phyloP scores from a whole-genome alignment of 2,113 vertebrate genomes.

The Myodes glareolus region DNA sequence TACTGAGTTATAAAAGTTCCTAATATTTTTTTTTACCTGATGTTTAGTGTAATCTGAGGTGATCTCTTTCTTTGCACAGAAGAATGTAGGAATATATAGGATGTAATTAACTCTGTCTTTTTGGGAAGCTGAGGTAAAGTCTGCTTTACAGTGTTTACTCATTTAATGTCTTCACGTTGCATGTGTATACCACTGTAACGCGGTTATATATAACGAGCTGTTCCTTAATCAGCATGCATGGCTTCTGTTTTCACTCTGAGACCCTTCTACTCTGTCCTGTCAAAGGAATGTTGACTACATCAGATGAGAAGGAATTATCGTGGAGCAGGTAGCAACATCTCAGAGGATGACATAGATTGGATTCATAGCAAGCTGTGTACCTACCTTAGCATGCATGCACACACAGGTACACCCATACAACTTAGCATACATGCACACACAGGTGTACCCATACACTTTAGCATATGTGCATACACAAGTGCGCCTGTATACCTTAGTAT shows the following conservation, averaged over 20 bases:
- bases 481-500: accelerated
- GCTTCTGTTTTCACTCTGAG: conserved; percentile 54
- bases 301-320: conserved; percentile 45
- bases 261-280: conserved; percentile 43
- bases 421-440: neutral
- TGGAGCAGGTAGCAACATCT: neutral
- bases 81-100: neutral
- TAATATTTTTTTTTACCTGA: neutral
- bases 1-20: neutral
- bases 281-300: conserved; percentile 23
- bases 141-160: neutral
- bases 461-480: neutral
- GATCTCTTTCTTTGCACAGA: neutral
- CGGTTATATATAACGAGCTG: conserved; percentile 1
- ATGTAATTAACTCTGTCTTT: neutral
- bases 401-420: neutral
- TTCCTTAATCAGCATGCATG: conserved; percentile 9
- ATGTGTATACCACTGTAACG: neutral
- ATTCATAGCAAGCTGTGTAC: neutral
- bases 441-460: neutral
- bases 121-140: neutral
- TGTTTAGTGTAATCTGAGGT: neutral
- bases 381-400: neutral
- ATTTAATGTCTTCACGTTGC: conserved; percentile 31
- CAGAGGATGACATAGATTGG: neutral